Evolutionary conservation across 2,113 vertebrate species (phyloP), one percentile per base, ranked within the genome.

Genomic region (Psammodynastes pulverulentus): DNA sequence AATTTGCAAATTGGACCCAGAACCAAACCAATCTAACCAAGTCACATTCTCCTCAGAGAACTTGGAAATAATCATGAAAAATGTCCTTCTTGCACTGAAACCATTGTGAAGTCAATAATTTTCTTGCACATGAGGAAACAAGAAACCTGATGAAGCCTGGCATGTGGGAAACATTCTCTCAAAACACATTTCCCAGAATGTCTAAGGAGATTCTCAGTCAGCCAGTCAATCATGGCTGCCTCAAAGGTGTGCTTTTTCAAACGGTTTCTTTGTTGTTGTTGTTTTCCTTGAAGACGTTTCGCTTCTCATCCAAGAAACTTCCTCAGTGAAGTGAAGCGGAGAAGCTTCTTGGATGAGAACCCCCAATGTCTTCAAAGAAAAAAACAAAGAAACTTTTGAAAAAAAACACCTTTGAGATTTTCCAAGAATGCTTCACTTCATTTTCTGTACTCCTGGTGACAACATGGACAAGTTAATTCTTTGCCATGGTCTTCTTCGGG

Each of bases 401-500:
- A 67, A 67, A 67, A 67, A n/a, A 12, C 26, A n/a, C 3, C 26
- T 13, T 29, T 62, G 62, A 12, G 29, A 15, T 67, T 13, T 58
- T 91, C 52, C 89, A 93, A 94, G 0, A 24, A 84, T 89, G 93
- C 89, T 29, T 0, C 84, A 95, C 95, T 95, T 92, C 67, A 39
- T 5, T 72, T 72, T n/a, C 15, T 72, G 15, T 8, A 34, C 15
- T 72, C 2, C 6, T 72, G n/a, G n/a, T 19, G 29, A 34, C 67
- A 17, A 17, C 17, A 3, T 43, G 34, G 17, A 34, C 67, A 43
- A 79, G 72, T 2, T 21, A 8, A 79, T 39, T 5, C n/a, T 19
- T 79, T 39, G 15, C 34, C 34, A 3, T 39, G n/a, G 6, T 15
- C 6, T 43, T 39, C 34, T 79, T 12, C 26, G 12, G 9, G 56